Conservation (phyloP, 2,888 invertebrate species). For the Apodemia mormo region DNA sequence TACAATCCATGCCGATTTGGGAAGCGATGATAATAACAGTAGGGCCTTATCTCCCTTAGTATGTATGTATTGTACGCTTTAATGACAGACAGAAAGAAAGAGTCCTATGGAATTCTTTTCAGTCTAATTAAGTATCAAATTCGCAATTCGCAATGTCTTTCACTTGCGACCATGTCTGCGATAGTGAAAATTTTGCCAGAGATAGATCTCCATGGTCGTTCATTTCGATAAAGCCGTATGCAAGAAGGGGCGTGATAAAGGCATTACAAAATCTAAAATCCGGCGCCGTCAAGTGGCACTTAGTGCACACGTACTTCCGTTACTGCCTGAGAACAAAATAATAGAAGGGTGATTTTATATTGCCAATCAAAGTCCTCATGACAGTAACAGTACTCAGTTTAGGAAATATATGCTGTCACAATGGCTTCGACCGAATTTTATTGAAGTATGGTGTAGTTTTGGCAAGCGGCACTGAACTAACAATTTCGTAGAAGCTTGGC, state of each 20-base stretch:
- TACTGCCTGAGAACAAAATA: not conserved
- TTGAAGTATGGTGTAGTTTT: constrained; percentile 2
- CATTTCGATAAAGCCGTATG: too few relatives aligned
- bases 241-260: too few relatives aligned
- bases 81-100: constrained; percentile 8
- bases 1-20: constrained; percentile 7
- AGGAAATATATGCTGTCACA: constrained; percentile 25
- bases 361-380: constrained; percentile 26
- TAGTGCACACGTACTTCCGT: not conserved
- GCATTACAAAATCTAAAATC: too few relatives aligned
- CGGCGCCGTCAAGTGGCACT: not conserved
- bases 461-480: constrained; percentile 11
- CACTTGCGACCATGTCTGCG: constrained; percentile 2
- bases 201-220: too few relatives aligned
- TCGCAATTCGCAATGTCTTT: not conserved
- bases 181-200: constrained; percentile 3
- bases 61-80: not conserved
- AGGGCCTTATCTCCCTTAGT: not conserved
- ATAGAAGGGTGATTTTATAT: constrained; percentile 23
- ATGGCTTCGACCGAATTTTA: not conserved
- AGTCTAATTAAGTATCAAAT: not conserved
- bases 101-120: constrained; percentile 1
- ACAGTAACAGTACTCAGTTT: constrained; percentile 29
- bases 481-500: not conserved
- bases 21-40: constrained; percentile 4